Evolutionary conservation across 2,113 vertebrate species (phyloP).

Genomic region (Takifugu bimaculatus): DNA sequence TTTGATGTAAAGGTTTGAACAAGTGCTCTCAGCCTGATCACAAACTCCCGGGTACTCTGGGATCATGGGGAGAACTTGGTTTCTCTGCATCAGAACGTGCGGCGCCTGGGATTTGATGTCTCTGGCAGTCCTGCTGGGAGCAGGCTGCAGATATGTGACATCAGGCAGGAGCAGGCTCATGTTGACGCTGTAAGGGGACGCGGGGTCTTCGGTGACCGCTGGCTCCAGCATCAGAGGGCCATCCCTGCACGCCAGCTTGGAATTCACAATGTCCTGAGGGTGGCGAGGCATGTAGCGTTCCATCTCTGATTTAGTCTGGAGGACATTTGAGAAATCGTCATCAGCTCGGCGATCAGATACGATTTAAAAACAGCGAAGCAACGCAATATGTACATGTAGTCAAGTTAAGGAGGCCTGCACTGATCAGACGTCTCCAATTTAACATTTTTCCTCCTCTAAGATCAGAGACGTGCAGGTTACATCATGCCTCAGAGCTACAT

Average conservation of each 20-base stretch:
- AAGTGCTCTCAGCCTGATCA: conserved; percentile 72
- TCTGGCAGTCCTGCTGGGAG: conserved; percentile 84
- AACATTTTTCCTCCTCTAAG: no score
- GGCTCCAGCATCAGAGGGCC: conserved; percentile 83
- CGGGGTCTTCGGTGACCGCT: conserved; percentile 82
- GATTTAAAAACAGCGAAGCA: no score
- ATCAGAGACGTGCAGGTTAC: no score
- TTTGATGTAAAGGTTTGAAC: conserved; percentile 86
- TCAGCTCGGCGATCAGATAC: no score
- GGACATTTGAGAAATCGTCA: conserved; percentile 6
- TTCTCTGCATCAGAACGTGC: conserved; percentile 79
- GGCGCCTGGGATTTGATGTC: conserved; percentile 87
- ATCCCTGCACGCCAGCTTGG: conserved; percentile 85
- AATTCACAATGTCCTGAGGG: conserved; percentile 72
- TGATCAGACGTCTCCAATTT: no score
- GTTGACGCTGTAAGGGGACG: conserved; percentile 91
- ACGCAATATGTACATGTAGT: no score
- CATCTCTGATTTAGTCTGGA: conserved; percentile 88
- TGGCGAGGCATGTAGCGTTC: conserved; percentile 85
- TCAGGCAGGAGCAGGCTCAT: conserved; percentile 93
- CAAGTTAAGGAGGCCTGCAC: no score
- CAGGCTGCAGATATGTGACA: conserved; percentile 86
- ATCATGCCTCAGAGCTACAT: no score
- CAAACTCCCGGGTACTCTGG: conserved; percentile 87
- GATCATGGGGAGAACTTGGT: conserved; percentile 67